Base-by-base conservation (phyloP, 1,140 invertebrate species). In the Brachionus sp. region DNA sequence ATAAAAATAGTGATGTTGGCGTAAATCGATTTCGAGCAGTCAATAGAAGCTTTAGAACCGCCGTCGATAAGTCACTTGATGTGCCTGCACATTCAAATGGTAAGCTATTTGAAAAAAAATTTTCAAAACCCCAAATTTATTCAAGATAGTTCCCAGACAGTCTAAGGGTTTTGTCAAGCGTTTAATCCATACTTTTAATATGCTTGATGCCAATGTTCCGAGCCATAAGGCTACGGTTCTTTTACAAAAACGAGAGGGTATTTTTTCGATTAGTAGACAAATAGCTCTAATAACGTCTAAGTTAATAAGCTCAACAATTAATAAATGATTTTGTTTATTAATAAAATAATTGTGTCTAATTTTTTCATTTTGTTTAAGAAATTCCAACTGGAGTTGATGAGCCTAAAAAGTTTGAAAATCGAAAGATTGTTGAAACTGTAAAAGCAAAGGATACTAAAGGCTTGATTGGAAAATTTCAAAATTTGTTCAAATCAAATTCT, bases 391-490 rank as follows among this genome's bases (percentile, higher is more conserved):
- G 5, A 12, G 12, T 44, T 2, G 39, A 77, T n/a, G 39, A 44
- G 39, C 19, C 12, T 0, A 62, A 62, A 29, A 50, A 37, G 7
- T 9, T 33, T 2, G 42, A 78, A 44, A 62, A 62, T 13, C 35
- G 39, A 62, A 19, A 62, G 13, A 13, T 23, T 53, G 25, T 29
- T 4, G 77, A 39, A 10, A 39, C 44, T 3, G 16, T 25, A 1
- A 62, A 62, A 23, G 12, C 23, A 10, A 57, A 53, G 37, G 46
- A 80, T 25, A 80, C n/a, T 13, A 80, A 80, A 42, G 35, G 77
- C n/a, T 44, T 80, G 13, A 80, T 80, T 62, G 77, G 62, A 23
- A 80, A 57, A 62, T 80, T 80, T 80, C 77, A 80, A 23, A 80
- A 66, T 62, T 39, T 80, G n/a, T 80, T 80, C 77, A 80, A 80